These are phyloP conservation scores for Astreopora myriophthalma DNA, from an alignment of 64 coral and sea anemone species.

Conservation along the genomic window DNA sequence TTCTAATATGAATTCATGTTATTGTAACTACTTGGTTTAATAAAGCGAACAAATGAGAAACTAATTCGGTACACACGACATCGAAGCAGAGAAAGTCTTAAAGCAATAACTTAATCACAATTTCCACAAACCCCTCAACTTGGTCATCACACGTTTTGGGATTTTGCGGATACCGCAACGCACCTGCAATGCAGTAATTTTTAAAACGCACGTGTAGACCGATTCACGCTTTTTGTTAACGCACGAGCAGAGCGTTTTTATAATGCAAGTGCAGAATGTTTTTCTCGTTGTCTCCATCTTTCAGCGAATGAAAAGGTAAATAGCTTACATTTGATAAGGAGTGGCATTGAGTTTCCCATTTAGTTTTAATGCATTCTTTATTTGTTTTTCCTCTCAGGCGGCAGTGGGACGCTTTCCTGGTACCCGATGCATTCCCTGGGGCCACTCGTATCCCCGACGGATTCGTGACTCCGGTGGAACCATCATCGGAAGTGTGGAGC, in stretches of 20 bases:
- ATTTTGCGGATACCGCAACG: too few relatives aligned
- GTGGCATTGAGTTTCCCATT: neutral
- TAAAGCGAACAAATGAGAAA: too few relatives aligned
- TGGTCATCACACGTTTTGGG: too few relatives aligned
- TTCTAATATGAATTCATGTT: too few relatives aligned
- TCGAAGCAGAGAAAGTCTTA: too few relatives aligned
- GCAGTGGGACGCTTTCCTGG: constrained; percentile 76
- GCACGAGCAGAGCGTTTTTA: neutral
- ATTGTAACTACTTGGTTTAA: too few relatives aligned
- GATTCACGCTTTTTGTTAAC: neutral
- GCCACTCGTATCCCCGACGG: constrained; percentile 77
- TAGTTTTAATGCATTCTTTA: neutral
- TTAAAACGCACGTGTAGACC: too few relatives aligned
- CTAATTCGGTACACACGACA: too few relatives aligned
- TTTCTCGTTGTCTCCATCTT: neutral
- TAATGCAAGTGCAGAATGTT: neutral
- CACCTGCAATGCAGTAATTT: too few relatives aligned
- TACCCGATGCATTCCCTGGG: constrained; percentile 59
- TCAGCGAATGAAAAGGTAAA: neutral
- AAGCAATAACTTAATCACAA: too few relatives aligned
- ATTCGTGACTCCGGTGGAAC: constrained; percentile 18
- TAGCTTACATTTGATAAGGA: too few relatives aligned
- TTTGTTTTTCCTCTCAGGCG: constrained; percentile 41
- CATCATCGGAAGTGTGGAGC: constrained; percentile 47
- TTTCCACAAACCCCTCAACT: too few relatives aligned